These are phyloP conservation scores for Eristalis arbustorum DNA, from an alignment of 2,888 invertebrate genomes.

Conservation along the genomic window DNA sequence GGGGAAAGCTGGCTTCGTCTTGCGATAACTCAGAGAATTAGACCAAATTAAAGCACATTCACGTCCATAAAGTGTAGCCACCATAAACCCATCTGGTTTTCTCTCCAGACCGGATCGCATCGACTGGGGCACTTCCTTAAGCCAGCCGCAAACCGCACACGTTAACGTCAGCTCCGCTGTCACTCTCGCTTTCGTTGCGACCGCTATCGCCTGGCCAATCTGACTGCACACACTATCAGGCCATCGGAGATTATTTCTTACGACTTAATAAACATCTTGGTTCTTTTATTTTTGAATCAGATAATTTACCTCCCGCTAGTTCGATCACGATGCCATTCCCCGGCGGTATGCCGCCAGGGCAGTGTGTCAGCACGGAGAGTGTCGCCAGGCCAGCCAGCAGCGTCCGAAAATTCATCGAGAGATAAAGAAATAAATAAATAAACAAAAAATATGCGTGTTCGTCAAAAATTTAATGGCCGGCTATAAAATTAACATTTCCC, in stretches of 20 bases:
- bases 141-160: neutral
- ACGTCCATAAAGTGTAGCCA: neutral
- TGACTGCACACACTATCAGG: constrained; percentile 2
- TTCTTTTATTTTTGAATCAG: constrained; percentile 35
- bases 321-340: constrained; percentile 44
- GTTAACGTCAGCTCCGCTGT: neutral
- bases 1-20: neutral
- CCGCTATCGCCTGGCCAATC: neutral
- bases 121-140: neutral
- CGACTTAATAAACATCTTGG: constrained; percentile 50
- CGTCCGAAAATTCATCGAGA: neutral
- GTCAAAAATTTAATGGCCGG: constrained; percentile 55
- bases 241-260: constrained; percentile 37
- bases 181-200: neutral
- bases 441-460: constrained; percentile 33
- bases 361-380: neutral
- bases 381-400: constrained; percentile 11
- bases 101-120: neutral
- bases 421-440: constrained; percentile 24
- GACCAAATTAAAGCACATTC: neutral
- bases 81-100: neutral
- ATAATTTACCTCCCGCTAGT: constrained; percentile 60
- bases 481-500: constrained; percentile 63
- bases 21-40: neutral
- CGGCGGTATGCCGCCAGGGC: constrained; percentile 22